phyloP scores from a whole-genome alignment of 2,113 vertebrate species.

The Syrmaticus mikado region DNA sequence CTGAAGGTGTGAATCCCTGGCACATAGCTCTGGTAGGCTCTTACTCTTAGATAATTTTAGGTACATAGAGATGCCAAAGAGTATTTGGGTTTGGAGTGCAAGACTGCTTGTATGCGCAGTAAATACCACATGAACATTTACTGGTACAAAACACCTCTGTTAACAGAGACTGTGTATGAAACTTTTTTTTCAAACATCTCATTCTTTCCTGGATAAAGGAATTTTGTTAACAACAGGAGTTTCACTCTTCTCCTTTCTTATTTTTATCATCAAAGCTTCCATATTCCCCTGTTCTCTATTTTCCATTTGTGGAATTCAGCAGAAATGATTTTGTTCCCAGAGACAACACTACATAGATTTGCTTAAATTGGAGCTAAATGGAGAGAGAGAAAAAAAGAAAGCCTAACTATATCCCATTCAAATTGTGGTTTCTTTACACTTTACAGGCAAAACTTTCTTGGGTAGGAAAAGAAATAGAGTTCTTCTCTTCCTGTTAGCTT shows the following conservation, averaged over 20 bases:
- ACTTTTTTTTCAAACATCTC: not conserved
- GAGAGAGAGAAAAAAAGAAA: not conserved
- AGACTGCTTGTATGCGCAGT: not conserved
- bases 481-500: not conserved
- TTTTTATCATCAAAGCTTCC: not conserved
- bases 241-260: not conserved
- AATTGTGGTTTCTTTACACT: not conserved
- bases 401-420: not conserved
- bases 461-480: not conserved
- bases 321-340: rapidly evolving
- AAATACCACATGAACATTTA: not conserved
- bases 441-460: not conserved
- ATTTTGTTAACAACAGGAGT: not conserved
- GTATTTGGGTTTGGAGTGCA: not conserved
- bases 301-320: not conserved
- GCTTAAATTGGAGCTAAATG: not conserved
- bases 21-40: not conserved
- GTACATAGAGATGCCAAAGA: not conserved
- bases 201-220: not conserved
- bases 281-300: not conserved
- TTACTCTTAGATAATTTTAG: not conserved
- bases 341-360: not conserved
- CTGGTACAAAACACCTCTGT: not conserved
- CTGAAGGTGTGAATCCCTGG: not conserved
- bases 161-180: not conserved